Base-by-base conservation (phyloP, 2,113 vertebrate genomes). In the Limnothrissa miodon region DNA sequence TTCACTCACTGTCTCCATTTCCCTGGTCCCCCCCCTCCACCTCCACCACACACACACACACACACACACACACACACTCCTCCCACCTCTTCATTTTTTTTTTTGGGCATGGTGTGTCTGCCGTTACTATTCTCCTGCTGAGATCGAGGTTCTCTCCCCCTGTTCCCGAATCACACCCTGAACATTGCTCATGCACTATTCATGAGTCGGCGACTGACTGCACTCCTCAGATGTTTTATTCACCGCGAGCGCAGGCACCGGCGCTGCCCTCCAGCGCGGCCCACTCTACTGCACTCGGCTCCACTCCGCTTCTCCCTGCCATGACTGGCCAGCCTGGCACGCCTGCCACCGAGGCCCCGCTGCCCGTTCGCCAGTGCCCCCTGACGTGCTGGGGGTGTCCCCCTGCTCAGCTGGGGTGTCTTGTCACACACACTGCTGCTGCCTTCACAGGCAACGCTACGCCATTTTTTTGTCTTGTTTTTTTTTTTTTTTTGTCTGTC, bases 191-290 rank as follows among this genome's bases (percentile, higher is more conserved):
- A 86, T 87, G 42, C 81, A 87, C 80, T 83, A 89, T 89, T 88
- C 79, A 85, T 85, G 84, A 85, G 78, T 21, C 51, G 45, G 23
- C 62, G 15, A 53, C 46, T 51, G 70, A 51, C 45, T 48, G 70
- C 5, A 78, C 44, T 33, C 11, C 82, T 89, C 85, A 83, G 85
- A 89, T 89, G 87, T 88, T 88, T 89, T 89, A 89, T 89, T 89
- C 88, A 89, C 80, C 23, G 82, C n/a, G 62, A 80, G 70, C 66
- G 5, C n/a, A 74, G 66, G 4, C 66, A 21, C 10, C 11, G 66
- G 11, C 11, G 29, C 66, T 15, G 66, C 33, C 25, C 13, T 4
- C 15, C 25, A 15, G 29, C 33, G 15, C 33, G 7, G 59, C 59
- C 66, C 66, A 15, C 66, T 74, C 66, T 33, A 15, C 66, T 33